phyloP scores from a whole-genome alignment of 2,888 invertebrate species.

The Cephalotes varians region DNA sequence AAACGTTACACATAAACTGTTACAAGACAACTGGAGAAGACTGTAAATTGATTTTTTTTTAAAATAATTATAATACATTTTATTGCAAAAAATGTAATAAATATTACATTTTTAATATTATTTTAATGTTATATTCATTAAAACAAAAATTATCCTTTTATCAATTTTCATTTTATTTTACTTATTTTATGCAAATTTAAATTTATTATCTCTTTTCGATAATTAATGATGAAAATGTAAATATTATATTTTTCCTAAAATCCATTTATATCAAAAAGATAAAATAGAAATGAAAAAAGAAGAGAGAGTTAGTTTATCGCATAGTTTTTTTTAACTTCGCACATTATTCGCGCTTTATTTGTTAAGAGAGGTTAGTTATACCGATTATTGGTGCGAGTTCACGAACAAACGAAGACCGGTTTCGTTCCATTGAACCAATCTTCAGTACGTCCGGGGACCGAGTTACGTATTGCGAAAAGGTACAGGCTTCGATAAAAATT shows the following conservation, averaged over 20 bases:
- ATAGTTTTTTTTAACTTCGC: constrained; percentile 69
- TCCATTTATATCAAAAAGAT: not conserved
- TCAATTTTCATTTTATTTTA: not conserved
- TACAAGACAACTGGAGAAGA: not conserved
- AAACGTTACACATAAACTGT: not conserved
- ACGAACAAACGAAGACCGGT: constrained; percentile 78
- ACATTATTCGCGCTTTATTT: constrained; percentile 68
- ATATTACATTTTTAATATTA: not conserved
- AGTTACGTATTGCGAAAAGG: constrained; percentile 63
- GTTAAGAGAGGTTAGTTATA: constrained; percentile 82
- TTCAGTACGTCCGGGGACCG: constrained; percentile 55
- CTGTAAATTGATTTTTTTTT: not conserved
- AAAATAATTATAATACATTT: not conserved
- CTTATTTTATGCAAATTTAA: not conserved
- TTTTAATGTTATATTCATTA: not conserved
- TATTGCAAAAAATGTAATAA: constrained; percentile 7
- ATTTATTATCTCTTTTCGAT: not conserved
- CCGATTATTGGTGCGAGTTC: constrained; percentile 77
- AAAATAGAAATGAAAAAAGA: not conserved
- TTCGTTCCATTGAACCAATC: constrained; percentile 77
- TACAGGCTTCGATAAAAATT: constrained; percentile 62
- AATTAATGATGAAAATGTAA: constrained; percentile 7
- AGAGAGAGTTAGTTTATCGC: constrained; percentile 40
- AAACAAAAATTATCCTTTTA: not conserved
- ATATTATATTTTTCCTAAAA: not conserved